Base-by-base conservation (phyloP, 2,113 vertebrate species). In the Acinonyx jubatus region DNA sequence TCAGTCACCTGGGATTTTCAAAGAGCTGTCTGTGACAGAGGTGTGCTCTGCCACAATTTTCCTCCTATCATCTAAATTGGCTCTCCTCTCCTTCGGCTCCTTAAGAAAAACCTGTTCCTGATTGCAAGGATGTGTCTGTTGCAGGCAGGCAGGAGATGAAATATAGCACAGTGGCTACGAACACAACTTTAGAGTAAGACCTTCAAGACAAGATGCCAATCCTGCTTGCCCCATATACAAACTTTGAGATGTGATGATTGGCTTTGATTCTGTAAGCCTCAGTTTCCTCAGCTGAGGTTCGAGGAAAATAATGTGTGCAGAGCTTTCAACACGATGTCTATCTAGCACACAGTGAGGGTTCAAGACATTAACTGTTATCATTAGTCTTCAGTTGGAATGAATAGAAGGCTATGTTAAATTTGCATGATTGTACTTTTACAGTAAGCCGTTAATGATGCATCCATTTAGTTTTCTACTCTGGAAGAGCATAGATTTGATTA, bases 401-500 rank as follows among this genome's bases (percentile, higher is more conserved):
- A 73, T 7, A 80, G 55, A 55, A 68, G 63, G 21, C 79, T 50
- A 11, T 66, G 82, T 74, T 84, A 63, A 66, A 98, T 98, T 97
- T 98, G 97, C 97, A 98, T 98, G 98, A 98, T 98, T 98, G 92
- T 97, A 79, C 94, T 98, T 95, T 95, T 98, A 83, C 79, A 69
- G 91, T 73, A 69, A 94, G 91, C 94, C 92, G 83, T 96, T 97
- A 97, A 88, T 85, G 97, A 98, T 86, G 96, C 94, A 97, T 97
- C 94, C 83, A 85, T 96, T 96, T 98, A 63, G 83, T 81, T 90
- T 92, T 94, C 94, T 55, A 33, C 93, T 96, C 83, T 15, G 23
- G 97, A 96, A 97, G 97, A 98, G 86, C 84, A 90, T 83, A 96
- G 97, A 96, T 98, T 98, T 98, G 97, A 98, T 98, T 98, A 98